Percentiles rank a stretch among this genome's conserved stretches.
These are phyloP conservation scores for Strigamia crassipes DNA, from an alignment of 2,888 invertebrate genomes.

Conservation along the genomic window DNA sequence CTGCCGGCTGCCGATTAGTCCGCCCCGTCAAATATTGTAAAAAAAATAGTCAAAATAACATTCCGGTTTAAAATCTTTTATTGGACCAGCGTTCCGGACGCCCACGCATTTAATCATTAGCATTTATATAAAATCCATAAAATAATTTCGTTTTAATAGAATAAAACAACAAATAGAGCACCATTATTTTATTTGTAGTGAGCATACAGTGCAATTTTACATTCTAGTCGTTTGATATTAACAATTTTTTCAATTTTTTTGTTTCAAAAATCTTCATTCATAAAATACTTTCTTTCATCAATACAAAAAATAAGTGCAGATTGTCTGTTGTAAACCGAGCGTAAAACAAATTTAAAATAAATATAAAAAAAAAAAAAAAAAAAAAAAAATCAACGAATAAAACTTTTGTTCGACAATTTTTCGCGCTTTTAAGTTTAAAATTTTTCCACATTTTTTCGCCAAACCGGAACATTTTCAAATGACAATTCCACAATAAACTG, in stretches of 20 bases:
- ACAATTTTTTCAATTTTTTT: background rate
- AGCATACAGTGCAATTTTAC: conserved; percentile 40
- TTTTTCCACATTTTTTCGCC: background rate
- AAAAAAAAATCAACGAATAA: background rate
- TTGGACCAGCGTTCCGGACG: too few relatives aligned
- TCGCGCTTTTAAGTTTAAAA: background rate
- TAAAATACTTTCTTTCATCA: conserved; percentile 20
- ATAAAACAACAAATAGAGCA: background rate
- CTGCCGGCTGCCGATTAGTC: too few relatives aligned
- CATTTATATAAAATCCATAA: too few relatives aligned
- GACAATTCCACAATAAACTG: conserved; percentile 6
- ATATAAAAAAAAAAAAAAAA: background rate
- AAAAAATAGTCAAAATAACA: too few relatives aligned
- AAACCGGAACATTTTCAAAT: background rate
- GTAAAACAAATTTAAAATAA: background rate
- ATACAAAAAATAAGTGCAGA: conserved; percentile 31
- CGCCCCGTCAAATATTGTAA: too few relatives aligned
- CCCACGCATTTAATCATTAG: too few relatives aligned
- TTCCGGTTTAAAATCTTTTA: too few relatives aligned
- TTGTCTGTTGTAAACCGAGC: conserved; percentile 9
- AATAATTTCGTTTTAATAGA: too few relatives aligned
- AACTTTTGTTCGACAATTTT: background rate
- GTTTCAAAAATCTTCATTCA: background rate
- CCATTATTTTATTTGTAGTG: conserved; percentile 27
- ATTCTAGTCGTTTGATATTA: background rate